Base-by-base conservation (phyloP, 1,140 invertebrate species). In the Vanessa atalanta region DNA sequence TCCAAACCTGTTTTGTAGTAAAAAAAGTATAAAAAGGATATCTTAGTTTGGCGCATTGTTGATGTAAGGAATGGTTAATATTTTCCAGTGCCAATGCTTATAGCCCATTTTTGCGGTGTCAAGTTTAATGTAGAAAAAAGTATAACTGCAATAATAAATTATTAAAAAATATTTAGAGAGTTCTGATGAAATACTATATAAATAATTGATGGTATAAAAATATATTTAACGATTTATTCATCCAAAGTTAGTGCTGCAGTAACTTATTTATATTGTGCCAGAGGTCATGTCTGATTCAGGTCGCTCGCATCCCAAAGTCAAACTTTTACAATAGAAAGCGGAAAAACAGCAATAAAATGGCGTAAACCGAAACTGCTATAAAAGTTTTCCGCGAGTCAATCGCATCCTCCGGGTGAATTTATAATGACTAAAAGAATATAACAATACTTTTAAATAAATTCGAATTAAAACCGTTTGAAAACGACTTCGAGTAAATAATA, bases 341-440 rank as follows among this genome's bases (percentile, higher is more conserved):
- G 31, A 61, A 61, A 61, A 61, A 61, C 31, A 61, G 57, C 57
- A 61, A 61, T 61, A 61, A 61, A 61, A 61, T 61, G 23, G 12
- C 57, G 57, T 61, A 61, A 61, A n/a, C 26, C 14, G 5, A 61
- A 61, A 61, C 57, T 61, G 57, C 26, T 61, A n/a, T 61, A 61
- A 61, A 61, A 61, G 57, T 61, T 61, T 57, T 37, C 57, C 26
- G 8, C 57, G 15, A 61, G 57, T 61, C 23, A 61, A 61, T 61
- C 23, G 57, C 57, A 37, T 61, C 57, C 57, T 26, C 57, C 57
- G 57, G 31, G 26, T 61, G 57, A 61, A 61, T 61, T 61, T 61
- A 61, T 61, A 61, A 61, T 61, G 57, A 31, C 57, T 37, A 37
- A 31, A 61, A 31, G 23, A 37, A 57, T 57, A 57, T 23, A 57